Conservation (phyloP, 2,113 vertebrate species). For the Protomyctophum bolini region DNA sequence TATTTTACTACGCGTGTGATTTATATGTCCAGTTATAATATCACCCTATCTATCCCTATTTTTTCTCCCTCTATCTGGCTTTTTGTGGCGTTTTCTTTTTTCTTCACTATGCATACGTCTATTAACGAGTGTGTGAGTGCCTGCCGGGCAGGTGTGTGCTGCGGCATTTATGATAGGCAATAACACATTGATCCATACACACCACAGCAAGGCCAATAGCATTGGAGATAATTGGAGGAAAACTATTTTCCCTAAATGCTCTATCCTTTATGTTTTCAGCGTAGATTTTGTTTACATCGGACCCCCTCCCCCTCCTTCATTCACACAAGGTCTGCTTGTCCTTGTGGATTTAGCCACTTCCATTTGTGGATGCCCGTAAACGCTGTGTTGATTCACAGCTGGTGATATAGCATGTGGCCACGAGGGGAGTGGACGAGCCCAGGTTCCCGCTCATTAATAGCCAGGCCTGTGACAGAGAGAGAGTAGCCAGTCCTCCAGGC, state of each 20-base stretch:
- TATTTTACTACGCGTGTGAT: constrained; percentile 56
- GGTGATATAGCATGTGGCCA: constrained; percentile 77
- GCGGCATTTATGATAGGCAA: constrained; percentile 79
- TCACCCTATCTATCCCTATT: constrained; percentile 31
- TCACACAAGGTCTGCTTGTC: constrained; percentile 83
- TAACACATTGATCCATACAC: constrained; percentile 81
- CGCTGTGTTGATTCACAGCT: constrained; percentile 86
- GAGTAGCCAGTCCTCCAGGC: constrained; percentile 77
- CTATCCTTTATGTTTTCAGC: constrained; percentile 12
- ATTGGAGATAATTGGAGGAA: constrained; percentile 38
- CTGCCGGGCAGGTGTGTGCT: constrained; percentile 72
- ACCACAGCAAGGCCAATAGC: constrained; percentile 38
- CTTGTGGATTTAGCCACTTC: constrained; percentile 86
- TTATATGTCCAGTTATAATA: constrained; percentile 48
- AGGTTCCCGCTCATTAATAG: constrained; percentile 80
- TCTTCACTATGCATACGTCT: constrained; percentile 24
- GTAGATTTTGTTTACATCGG: constrained; percentile 26
- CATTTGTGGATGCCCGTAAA: constrained; percentile 87
- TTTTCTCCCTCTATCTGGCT: constrained; percentile 20
- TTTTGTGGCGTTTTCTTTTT: not conserved
- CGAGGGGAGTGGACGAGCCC: constrained; percentile 56
- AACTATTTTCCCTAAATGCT: constrained; percentile 3
- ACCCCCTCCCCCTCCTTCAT: constrained; percentile 27
- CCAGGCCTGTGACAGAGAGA: constrained; percentile 68
- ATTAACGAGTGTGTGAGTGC: constrained; percentile 72